Percentiles rank a stretch among this genome's conserved stretches.
These are phyloP conservation scores for Patella depressa DNA, from an alignment of 2,888 invertebrate genomes.

Conservation along the genomic window DNA sequence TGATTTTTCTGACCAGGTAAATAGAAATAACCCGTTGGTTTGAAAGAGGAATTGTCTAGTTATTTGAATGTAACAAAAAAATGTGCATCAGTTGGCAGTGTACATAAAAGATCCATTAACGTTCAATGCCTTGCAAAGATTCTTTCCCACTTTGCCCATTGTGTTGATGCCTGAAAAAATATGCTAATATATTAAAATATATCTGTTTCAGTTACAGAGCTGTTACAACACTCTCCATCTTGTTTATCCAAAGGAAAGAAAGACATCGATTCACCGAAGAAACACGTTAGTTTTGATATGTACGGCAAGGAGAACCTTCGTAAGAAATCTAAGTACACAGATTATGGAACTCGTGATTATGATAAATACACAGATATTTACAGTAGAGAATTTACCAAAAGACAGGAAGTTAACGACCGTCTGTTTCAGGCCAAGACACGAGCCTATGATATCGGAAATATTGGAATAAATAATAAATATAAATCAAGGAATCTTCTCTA, in stretches of 20 bases:
- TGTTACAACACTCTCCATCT: conserved; percentile 36
- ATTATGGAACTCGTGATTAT: conserved; percentile 36
- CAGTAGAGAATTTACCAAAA: conserved; percentile 47
- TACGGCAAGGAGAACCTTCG: conserved; percentile 62
- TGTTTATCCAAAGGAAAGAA: conserved; percentile 54
- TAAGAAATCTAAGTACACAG: conserved; percentile 41
- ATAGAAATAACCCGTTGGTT: no score
- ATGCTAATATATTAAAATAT: conserved; percentile 25
- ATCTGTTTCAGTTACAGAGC: conserved; percentile 44
- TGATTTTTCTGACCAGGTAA: no score
- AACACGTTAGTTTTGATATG: conserved; percentile 62
- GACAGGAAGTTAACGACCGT: conserved; percentile 55
- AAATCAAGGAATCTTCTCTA: conserved; percentile 47
- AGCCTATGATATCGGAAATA: conserved; percentile 42
- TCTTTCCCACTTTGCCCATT: neutral
- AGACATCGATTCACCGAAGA: conserved; percentile 60
- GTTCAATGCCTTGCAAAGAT: neutral
- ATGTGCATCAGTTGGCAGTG: neutral
- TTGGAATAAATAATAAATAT: conserved; percentile 37
- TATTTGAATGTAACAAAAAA: neutral
- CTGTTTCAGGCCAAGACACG: conserved; percentile 52
- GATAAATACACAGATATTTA: conserved; percentile 48
- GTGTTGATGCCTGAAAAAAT: neutral
- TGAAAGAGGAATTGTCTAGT: no score
- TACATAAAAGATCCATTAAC: neutral